Conservation (phyloP, 2,113 vertebrate species). For the Symphodus melops region DNA sequence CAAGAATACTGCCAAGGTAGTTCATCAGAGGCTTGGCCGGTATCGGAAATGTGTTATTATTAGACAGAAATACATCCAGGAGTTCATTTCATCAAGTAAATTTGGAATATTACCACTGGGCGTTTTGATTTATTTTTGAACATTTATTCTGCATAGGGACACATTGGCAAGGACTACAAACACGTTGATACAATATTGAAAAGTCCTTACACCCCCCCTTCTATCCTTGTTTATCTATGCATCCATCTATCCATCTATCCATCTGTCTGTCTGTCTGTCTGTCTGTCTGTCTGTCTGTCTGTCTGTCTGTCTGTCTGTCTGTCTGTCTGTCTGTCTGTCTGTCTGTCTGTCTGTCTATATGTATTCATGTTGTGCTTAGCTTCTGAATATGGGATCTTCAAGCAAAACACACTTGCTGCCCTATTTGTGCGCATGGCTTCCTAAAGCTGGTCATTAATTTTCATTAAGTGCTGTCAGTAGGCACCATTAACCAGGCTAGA, state of each 20-base stretch:
- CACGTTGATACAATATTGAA: not conserved
- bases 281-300: too few species aligned
- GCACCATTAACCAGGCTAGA: slow-evolving; percentile 82
- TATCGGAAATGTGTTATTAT: slow-evolving; percentile 56
- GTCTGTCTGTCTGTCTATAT: too few species aligned
- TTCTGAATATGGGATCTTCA: slow-evolving; percentile 18
- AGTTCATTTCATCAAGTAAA: slow-evolving; percentile 62
- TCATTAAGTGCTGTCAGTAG: slow-evolving; percentile 83
- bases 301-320: too few species aligned
- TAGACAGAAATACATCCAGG: slow-evolving; percentile 44
- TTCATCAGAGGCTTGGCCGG: slow-evolving; percentile 43
- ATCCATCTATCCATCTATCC: not conserved
- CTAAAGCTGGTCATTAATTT: slow-evolving; percentile 80
- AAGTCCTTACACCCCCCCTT: not conserved
- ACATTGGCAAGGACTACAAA: slow-evolving; percentile 12
- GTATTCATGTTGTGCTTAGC: slow-evolving; percentile 2
- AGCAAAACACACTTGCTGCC: slow-evolving; percentile 44
- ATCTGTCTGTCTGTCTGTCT: too few species aligned
- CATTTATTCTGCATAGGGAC: slow-evolving; percentile 22
- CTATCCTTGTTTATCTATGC: slow-evolving; percentile 8
- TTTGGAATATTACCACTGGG: slow-evolving; percentile 38
- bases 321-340: too few species aligned
- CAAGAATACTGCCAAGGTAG: slow-evolving; percentile 55
- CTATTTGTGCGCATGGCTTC: slow-evolving; percentile 49
- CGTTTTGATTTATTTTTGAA: slow-evolving; percentile 43